Evolutionary conservation across 2,888 invertebrate genomes (phyloP), one percentile per base, ranked within the genome.

Genomic region (Megalurothrips usitatus): DNA sequence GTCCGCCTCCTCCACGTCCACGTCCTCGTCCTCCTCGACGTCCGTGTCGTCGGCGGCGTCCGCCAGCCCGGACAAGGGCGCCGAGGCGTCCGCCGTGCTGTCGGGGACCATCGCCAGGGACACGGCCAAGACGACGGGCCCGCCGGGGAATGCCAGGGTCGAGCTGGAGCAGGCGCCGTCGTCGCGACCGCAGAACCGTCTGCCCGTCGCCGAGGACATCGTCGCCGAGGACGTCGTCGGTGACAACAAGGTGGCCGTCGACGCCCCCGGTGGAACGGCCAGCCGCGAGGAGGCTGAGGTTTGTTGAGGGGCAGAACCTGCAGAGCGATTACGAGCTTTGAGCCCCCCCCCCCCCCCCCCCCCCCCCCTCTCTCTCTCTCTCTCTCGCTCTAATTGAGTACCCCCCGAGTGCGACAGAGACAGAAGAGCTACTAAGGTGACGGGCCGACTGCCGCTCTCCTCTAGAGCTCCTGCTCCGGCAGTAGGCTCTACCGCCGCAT

Each of bases 201-300:
- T 75, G 23, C 68, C 68, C 68, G 68, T 75, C 68, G 68, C 68
- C 68, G 68, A 75, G 26, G 68, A 75, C 68, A 26, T 75, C 68
- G 58, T 58, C 1, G 6, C 11, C 58, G 58, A 17, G 58, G 14
- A 9, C 14, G 58, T 12, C 58, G 58, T 4, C 52, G 52, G 19
- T 17, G 58, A 58, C 19, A 19, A 14, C 58, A 1, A 12, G 58
- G 3, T 4, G 34, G 34, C 34, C 34, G 3, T 43, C 34, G 34
- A 43, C 6, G 34, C 34, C 34, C 34, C 6, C 6, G 34, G 3
- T 43, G 58, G 14, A 12, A 17, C 58, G 58, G 1, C 14, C 19
- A 52, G 52, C 4, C 52, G 52, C 58, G 14, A 58, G 58, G 58
- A 58, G 14, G 58, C 58, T 17, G 58, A 58, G 58, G 58, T 58